Evolutionary conservation across 2,888 invertebrate genomes (phyloP), one percentile per base, ranked within the genome.

Genomic region (Temnothorax ravouxi): DNA sequence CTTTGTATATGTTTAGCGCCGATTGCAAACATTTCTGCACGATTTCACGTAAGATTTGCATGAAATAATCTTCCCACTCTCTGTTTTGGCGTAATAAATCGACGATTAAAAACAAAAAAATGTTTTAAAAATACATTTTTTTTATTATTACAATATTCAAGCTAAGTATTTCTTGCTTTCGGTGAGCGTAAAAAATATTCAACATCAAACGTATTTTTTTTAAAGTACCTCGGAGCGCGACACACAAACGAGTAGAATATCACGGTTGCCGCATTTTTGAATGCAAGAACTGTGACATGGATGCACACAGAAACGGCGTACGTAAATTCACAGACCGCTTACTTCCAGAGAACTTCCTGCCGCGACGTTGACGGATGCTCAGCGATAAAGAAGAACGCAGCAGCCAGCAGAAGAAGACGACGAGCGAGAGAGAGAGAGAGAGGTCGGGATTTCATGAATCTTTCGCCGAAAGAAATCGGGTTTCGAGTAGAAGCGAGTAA

Each of bases 331-430:
- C 72, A 66, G 66, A 67, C 77, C 81, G 72, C 83, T 69, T 61
- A 66, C 72, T 81, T 76, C 72, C 44, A 62, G 66, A 62, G 79
- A 87, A 83, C 82, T 82, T 80, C 61, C 71, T 75, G 61, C 41
- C 56, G 21, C 61, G 87, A 87, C 87, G 84, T 86, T 87, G 87
- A 87, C 81, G 72, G 77, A 87, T 87, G 79, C 83, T 69, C 54
- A 41, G 67, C 86, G 54, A 85, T 50, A 80, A 29, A 66, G 81
- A 54, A 69, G 69, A 71, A 83, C 82, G 50, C 29, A 50, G 54
- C 3, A 50, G 61, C 38, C 3, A 50, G 61, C 38, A 44, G 56
- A 69, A 69, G 64, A 62, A 71, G 77, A 75, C 56, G 59, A 6
- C 15, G 71, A 81, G 38, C 21, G 18, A 54, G 50, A 38, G 25